Base-by-base conservation (phyloP, 2,888 invertebrate genomes). In the Caenorhabditis japonica region DNA sequence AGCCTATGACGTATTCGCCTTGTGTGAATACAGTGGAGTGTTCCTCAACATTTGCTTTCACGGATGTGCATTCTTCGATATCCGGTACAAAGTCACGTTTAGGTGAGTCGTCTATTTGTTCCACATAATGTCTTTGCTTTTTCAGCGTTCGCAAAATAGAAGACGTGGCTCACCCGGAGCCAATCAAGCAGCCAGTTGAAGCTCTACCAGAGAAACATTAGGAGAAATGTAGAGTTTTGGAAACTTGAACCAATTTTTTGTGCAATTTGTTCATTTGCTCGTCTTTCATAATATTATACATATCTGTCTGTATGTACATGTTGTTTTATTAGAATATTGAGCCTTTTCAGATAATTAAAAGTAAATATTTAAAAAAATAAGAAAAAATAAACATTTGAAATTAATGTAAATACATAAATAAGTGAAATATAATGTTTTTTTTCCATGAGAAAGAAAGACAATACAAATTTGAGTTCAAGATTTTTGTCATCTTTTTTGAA, bases 1-100 rank as follows among this genome's bases (percentile, higher is more conserved):
- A 86, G 86, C 85, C 38, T 86, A 86, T 75, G 86, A 86, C 55
- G 80, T 86, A 8, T 86, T 86, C 52, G 86, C 86, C 1, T 68
- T 86, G 1, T 82, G 83, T 43, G 86, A 86, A 71, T 86, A 86
- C 74, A 46, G 78, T 17, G 86, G 84, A 52, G 85, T 86, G 23
- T 84, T 86, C 59, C 75, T 86, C 44, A 84, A 83, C 69, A 86
- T 86, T 49, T 78, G 80, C 38, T 86, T 84, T 75, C 86, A 86
- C 55, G 83, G 84, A 59, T 86, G 86, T 44, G 86, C 86, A 34
- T 86, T 85, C 70, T 87, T 84, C 59, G 86, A 86, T 66, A 86
- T 86, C 62, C 82, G 86, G 25, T 79, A 85, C 69, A 86, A 86
- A 62, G 84, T 86, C 34, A 77, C 77, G 3, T 77, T 75, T 46